Evolutionary conservation across 2,888 invertebrate species (phyloP).

Genomic region (Brachylomia viminalis): DNA sequence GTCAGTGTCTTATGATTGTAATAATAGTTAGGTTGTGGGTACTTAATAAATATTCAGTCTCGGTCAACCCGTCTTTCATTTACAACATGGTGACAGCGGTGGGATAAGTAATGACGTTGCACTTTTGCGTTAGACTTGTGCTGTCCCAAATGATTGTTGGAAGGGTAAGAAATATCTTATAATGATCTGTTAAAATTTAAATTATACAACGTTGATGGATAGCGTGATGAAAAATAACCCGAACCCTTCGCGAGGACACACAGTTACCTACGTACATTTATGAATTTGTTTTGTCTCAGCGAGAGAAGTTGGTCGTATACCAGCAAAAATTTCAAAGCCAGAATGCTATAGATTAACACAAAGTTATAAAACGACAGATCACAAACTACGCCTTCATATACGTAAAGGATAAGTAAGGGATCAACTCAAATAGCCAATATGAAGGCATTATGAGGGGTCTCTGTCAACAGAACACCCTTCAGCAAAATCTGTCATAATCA

Average conservation of each 20-base stretch:
- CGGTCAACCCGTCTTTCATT: too few species aligned
- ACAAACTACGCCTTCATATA: background rate
- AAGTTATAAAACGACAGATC: background rate
- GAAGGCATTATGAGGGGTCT: constrained; percentile 17
- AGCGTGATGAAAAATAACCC: background rate
- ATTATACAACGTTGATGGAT: background rate
- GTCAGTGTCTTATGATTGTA: too few species aligned
- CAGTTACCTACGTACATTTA: background rate
- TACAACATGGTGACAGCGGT: too few species aligned
- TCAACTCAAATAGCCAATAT: constrained; percentile 25
- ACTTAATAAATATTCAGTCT: too few species aligned
- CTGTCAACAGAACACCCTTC: constrained; percentile 12
- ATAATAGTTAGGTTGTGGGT: too few species aligned
- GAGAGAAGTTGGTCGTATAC: background rate
- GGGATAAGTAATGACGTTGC: too few species aligned
- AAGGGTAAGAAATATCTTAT: background rate
- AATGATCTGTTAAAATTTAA: background rate
- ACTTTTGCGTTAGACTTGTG: too few species aligned
- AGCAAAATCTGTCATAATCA: constrained; percentile 21
- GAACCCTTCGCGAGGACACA: background rate
- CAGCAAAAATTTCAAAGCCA: background rate
- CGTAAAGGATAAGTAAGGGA: background rate
- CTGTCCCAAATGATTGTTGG: background rate
- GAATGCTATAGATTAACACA: background rate
- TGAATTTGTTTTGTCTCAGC: background rate